Evolutionary conservation across 2,113 vertebrate genomes (phyloP).

Genomic region (Xenus cinereus): DNA sequence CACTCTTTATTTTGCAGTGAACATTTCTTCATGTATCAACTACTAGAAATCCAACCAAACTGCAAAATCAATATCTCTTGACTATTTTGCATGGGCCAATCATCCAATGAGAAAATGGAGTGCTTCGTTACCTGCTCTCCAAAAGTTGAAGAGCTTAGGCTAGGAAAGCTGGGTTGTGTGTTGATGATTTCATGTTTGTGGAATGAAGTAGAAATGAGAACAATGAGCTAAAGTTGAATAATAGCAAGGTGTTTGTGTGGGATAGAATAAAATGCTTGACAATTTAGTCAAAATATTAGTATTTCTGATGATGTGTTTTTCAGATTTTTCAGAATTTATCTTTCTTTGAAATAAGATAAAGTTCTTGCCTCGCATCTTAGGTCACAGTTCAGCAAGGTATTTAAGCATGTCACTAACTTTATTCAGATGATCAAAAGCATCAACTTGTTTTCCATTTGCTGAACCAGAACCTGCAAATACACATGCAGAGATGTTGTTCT

Average conservation of each 20-base stretch:
- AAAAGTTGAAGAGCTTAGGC: neutral
- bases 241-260: neutral
- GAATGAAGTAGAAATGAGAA: slow-evolving; percentile 1
- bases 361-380: neutral
- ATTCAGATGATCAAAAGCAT: slow-evolving; percentile 4
- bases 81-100: neutral
- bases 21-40: neutral
- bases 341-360: neutral
- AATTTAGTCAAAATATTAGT: neutral
- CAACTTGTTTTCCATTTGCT: slow-evolving; percentile 17
- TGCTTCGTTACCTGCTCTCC: neutral
- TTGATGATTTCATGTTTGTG: neutral
- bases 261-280: neutral
- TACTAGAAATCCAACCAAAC: neutral
- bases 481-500: neutral
- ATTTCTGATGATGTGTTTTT: neutral
- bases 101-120: neutral
- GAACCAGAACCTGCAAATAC: slow-evolving; percentile 11
- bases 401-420: neutral
- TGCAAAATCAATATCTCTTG: neutral
- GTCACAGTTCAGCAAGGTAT: neutral
- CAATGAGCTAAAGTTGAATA: neutral
- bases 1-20: neutral
- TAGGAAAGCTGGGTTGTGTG: neutral
- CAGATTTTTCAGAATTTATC: neutral